Base-by-base conservation (phyloP, 2,797 vertebrate genomes). In the Coregonus sp. region DNA sequence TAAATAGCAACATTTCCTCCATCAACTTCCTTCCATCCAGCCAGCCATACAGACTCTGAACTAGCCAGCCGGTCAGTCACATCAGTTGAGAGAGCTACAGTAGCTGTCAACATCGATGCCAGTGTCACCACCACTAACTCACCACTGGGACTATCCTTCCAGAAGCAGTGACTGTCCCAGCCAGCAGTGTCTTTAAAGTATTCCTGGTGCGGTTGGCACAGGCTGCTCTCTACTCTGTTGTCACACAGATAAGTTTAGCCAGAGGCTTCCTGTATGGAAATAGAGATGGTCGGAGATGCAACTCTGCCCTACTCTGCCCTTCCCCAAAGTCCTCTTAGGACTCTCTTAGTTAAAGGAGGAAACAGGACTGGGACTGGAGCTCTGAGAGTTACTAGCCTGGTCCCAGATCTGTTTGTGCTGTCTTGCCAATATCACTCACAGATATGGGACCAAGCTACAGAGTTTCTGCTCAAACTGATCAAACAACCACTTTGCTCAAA, bases 231-330 rank as follows among this genome's bases (percentile, higher is more conserved):
- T 25, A 20, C 6, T 70, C n/a, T 12, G 5, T 14, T 15, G 56
- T 70, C 83, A 75, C 69, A 87, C 78, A n/a, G 84, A 82, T 89
- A 89, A 86, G 87, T 91, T 89, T 89, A 91, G 87, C 86, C 66
- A 81, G 81, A 76, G 78, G 77, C 79, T 86, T 83, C 83, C 82
- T 78, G 79, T 83, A 87, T 86, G 84, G 86, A 90, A 90, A 91
- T 79, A 88, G 87, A 89, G 83, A 89, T 89, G 89, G 89, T 89
- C 87, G 89, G 85, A 80, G 81, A 33, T 81, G 78, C 77, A 29
- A 50, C 63, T 18, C 78, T 51, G 70, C 77, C 77, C 78, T 85
- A 76, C 80, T 61, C n/a, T 61, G 59, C 16, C 6, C 67, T 70
- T 61, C 77, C 9, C 40, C 40, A 9, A 61, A 61, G 59, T 61